Conservation (phyloP, 2,797 vertebrate genomes). For the Antennarius maculatus region DNA sequence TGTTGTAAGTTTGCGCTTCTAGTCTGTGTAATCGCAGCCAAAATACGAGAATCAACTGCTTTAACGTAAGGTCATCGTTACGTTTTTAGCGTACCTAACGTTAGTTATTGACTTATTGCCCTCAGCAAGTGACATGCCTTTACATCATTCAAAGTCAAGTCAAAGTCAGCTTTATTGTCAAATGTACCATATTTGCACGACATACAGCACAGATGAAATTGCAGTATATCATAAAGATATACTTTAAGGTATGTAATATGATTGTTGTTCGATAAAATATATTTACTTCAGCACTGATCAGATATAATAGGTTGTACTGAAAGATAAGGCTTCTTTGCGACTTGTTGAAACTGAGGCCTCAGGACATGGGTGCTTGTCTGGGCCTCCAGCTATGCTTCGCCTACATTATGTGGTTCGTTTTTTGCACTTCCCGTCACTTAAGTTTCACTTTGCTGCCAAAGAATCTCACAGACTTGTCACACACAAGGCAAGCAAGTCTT, state of each 20-base stretch:
- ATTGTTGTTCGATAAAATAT: not conserved
- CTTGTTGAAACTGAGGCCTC: too few relatives aligned
- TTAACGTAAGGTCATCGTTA: too few relatives aligned
- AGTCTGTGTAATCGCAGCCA: not conserved
- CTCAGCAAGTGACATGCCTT: not conserved
- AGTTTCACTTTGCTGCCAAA: conserved; percentile 3
- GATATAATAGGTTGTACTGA: too few relatives aligned
- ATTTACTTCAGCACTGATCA: too few relatives aligned
- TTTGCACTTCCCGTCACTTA: conserved; percentile 13
- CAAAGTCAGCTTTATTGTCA: too few relatives aligned
- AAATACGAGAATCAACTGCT: not conserved
- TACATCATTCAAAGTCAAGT: not conserved
- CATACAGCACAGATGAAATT: too few relatives aligned
- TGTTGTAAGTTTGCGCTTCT: not conserved
- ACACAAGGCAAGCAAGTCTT: conserved; percentile 28
- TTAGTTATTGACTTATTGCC: conserved; percentile 3
- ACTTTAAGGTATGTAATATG: not conserved
- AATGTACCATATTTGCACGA: too few relatives aligned
- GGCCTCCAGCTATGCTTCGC: conserved; percentile 6
- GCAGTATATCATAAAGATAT: not conserved
- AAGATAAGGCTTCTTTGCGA: too few relatives aligned
- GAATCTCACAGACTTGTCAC: conserved; percentile 14
- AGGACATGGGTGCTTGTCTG: not conserved
- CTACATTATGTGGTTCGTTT: conserved; percentile 24
- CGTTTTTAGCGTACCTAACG: conserved; percentile 1